A percentile compares a stretch with the other conserved stretches of the same genome.
These are phyloP conservation scores for Eristalinus aeneus DNA, from an alignment of 2,888 invertebrate species.

Conservation along the genomic window DNA sequence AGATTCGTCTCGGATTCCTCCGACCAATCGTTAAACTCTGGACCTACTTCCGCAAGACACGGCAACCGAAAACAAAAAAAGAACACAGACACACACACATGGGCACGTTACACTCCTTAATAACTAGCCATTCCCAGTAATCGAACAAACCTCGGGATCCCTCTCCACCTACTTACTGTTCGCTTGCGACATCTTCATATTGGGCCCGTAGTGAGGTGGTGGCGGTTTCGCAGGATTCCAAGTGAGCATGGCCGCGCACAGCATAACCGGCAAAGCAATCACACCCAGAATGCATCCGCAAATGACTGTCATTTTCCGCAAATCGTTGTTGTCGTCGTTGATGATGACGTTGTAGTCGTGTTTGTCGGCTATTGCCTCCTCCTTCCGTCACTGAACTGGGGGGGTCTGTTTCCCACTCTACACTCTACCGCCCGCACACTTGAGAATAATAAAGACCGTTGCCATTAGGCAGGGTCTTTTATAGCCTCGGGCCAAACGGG, in stretches of 20 bases:
- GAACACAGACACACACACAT: background rate
- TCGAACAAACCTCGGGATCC: conserved; percentile 58
- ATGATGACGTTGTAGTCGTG: background rate
- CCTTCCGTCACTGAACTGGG: conserved; percentile 24
- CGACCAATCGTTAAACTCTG: conserved; percentile 81
- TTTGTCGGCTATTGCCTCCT: conserved; percentile 10
- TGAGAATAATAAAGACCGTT: conserved; percentile 72
- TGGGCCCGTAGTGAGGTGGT: conserved; percentile 75
- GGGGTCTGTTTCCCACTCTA: conserved; percentile 15
- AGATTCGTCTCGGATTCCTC: conserved; percentile 81
- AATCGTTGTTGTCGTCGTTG: conserved; percentile 26
- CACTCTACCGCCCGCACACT: conserved; percentile 58
- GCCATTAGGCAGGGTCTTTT: conserved; percentile 71
- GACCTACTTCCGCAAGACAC: conserved; percentile 72
- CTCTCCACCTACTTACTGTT: conserved; percentile 76
- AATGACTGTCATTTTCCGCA: conserved; percentile 43
- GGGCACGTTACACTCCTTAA: conserved; percentile 59
- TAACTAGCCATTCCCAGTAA: conserved; percentile 41
- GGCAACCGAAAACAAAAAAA: background rate
- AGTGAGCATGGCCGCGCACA: conserved; percentile 34
- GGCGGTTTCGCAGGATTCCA: conserved; percentile 75
- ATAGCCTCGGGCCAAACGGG: conserved; percentile 72
- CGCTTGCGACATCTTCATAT: conserved; percentile 76
- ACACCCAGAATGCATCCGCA: conserved; percentile 57
- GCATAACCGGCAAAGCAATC: conserved; percentile 47